Evolutionary conservation across 2,113 vertebrate genomes (phyloP).

Genomic region (Excalfactoria chinensis): DNA sequence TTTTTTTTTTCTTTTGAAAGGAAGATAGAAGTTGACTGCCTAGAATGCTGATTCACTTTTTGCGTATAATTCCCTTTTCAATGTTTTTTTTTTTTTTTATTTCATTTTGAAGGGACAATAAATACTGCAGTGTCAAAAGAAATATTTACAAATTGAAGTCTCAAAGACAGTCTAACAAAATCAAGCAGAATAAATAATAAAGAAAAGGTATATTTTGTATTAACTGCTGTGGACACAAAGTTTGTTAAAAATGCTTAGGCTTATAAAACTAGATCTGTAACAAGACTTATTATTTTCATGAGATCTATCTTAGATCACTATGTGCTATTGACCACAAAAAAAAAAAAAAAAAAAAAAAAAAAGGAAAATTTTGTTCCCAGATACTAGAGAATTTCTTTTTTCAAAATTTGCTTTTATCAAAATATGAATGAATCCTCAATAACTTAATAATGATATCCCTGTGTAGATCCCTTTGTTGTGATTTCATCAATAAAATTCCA

Average conservation of each 20-base stretch:
- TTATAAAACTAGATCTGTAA: background rate
- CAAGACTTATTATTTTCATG: background rate
- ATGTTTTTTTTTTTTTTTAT: background rate
- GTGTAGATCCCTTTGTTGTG: background rate
- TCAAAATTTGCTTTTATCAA: background rate
- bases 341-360: background rate
- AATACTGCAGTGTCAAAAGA: background rate
- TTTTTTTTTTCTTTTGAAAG: background rate
- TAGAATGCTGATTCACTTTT: background rate
- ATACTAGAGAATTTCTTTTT: background rate
- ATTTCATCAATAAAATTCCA: background rate
- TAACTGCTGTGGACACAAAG: background rate
- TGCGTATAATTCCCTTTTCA: background rate
- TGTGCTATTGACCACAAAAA: background rate
- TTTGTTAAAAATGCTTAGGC: background rate
- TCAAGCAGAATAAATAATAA: background rate
- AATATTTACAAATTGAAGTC: background rate
- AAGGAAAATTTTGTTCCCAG: background rate
- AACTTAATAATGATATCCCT: background rate
- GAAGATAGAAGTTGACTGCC: background rate
- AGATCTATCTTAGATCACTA: background rate
- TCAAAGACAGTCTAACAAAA: background rate
- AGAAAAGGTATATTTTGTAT: background rate
- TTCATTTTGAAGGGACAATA: background rate
- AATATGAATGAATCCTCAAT: background rate